Conservation (phyloP, 2,888 invertebrate species). For the Troilus luridus region DNA sequence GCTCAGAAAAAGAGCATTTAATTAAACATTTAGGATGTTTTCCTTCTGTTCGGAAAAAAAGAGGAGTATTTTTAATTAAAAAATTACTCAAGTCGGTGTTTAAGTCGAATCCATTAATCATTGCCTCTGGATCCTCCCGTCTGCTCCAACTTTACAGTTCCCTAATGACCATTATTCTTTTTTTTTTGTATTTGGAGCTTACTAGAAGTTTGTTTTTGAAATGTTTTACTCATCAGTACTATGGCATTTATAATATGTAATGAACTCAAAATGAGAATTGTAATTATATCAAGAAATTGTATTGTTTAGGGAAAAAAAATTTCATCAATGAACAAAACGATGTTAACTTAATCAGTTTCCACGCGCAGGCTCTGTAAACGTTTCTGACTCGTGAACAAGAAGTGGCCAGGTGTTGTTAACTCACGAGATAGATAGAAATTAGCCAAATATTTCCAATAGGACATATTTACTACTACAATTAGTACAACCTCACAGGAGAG, state of each 20-base stretch:
- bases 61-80: slow-evolving; percentile 16
- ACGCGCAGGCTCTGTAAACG: too few species aligned
- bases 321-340: too few species aligned
- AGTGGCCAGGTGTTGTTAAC: too few species aligned
- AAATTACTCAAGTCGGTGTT: slow-evolving; percentile 35
- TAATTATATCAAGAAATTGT: too few species aligned
- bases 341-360: too few species aligned
- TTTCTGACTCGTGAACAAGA: too few species aligned
- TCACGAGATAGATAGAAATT: too few species aligned
- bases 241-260: neutral
- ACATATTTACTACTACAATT: too few species aligned
- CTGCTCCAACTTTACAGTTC: neutral
- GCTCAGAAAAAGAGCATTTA: neutral
- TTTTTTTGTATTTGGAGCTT: neutral
- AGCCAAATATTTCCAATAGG: too few species aligned
- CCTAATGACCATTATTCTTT: slow-evolving; percentile 10
- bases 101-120: slow-evolving; percentile 26
- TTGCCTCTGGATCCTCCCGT: neutral
- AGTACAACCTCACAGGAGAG: too few species aligned
- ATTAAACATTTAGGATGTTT: slow-evolving; percentile 30
- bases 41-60: neutral
- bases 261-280: too few species aligned
- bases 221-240: neutral
- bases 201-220: slow-evolving; percentile 4
- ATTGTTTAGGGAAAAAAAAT: too few species aligned